Base-by-base conservation (phyloP, 2,797 vertebrate species). In the Lutjanus campechanus region DNA sequence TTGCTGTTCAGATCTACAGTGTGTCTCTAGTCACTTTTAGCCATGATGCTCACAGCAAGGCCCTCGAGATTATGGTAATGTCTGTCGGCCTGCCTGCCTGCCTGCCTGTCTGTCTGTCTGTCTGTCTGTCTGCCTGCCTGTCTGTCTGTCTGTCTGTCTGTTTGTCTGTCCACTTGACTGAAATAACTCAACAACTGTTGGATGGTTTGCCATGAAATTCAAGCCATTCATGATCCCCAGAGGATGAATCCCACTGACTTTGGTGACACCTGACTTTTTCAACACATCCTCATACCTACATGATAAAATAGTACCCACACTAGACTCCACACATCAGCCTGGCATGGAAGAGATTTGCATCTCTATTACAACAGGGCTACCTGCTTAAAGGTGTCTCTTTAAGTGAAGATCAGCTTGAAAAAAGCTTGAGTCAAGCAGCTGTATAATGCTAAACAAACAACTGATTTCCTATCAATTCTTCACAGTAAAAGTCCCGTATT, bases 1-100 rank as follows among this genome's bases (percentile, higher is more conserved):
- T 20, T 70, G 56, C 29, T 68, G 67, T 58, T 76, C 66, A 69
- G 66, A 77, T 77, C 60, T 69, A 5, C 43, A 56, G 73, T 41
- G 3, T 68, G 61, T 65, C 71, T 65, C 43, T 10, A 46, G 64
- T 20, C 63, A 8, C 69, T 36, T 55, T 61, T 22, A 58, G 51
- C 71, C 40, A n/a, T 36, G 29, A 36, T 8, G 62, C 66, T 43
- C 17, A 22, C 56, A 5, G 40, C 1, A 2, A 7, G 7, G 44
- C 60, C 66, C 43, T 25, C 22, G 47, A 10, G 59, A 59, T 7
- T 56, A 65, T 16, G 15, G 5, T 20, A 19, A 4, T 25, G 10
- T 36, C 29, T 36, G 4, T 36, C 29, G 3, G 29, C 5, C 2
- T 36, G 29, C 5, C 29, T 36, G 29, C 41, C 43, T 16, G 1